Conservation (phyloP, 2,888 invertebrate species). For the Dicyrtomina minuta region DNA sequence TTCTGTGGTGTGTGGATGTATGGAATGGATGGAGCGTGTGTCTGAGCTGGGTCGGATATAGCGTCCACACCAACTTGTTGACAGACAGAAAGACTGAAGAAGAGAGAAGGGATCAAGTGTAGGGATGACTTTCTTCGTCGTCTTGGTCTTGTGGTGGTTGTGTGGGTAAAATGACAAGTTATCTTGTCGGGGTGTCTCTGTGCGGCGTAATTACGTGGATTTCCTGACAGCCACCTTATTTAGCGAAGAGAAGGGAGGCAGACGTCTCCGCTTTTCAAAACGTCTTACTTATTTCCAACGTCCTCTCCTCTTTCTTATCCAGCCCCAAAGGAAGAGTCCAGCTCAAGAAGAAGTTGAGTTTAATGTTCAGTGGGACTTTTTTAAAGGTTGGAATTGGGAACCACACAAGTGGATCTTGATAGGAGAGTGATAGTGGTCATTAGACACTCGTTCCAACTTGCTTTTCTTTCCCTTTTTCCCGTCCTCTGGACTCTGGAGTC, state of each 20-base stretch:
- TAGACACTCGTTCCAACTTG: conserved; percentile 24
- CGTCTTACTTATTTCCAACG: too few species aligned
- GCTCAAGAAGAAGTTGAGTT: neutral
- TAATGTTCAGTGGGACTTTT: too few species aligned
- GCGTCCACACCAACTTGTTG: too few species aligned
- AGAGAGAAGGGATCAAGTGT: too few species aligned
- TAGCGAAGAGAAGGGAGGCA: conserved; percentile 1
- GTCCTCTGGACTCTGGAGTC: too few species aligned
- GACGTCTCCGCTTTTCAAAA: too few species aligned
- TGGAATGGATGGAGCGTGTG: too few species aligned
- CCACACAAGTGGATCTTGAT: conserved; percentile 17
- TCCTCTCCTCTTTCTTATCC: neutral
- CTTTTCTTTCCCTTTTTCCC: too few species aligned
- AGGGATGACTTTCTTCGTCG: conserved; percentile 6
- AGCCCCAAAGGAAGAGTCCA: too few species aligned
- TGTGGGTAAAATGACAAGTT: conserved; percentile 17
- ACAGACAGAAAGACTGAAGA: neutral
- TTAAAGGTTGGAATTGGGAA: conserved; percentile 23
- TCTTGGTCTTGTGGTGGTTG: neutral
- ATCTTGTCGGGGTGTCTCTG: conserved; percentile 16
- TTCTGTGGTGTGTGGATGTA: neutral
- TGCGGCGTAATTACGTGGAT: conserved; percentile 23
- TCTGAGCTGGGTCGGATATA: neutral
- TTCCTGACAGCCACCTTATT: conserved; percentile 31
- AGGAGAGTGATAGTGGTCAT: conserved; percentile 21